Percentiles rank a stretch among this genome's conserved stretches.
Conservation (phyloP, 2,797 vertebrate genomes). For the Ctenopoma multispine region DNA sequence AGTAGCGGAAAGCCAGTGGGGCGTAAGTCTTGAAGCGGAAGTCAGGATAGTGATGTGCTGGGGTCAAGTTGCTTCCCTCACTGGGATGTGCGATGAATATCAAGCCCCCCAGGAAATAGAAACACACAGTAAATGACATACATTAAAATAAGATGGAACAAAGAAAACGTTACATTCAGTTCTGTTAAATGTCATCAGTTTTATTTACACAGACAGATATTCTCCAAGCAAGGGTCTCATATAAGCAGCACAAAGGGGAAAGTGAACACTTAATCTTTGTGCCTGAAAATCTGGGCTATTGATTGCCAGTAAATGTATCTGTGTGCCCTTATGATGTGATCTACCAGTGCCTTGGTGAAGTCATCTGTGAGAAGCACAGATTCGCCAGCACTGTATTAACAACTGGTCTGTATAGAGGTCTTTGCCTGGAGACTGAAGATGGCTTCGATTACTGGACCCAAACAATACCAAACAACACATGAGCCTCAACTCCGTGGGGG, state of each 20-base stretch:
- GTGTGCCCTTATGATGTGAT: conserved; percentile 15
- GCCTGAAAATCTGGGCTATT: conserved; percentile 12
- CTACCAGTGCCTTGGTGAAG: conserved; percentile 30
- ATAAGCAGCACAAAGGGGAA: neutral
- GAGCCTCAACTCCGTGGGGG: conserved; percentile 17
- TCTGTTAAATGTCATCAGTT: neutral
- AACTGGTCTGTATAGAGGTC: conserved; percentile 58
- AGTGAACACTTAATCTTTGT: conserved; percentile 21
- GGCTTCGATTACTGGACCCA: conserved; percentile 61
- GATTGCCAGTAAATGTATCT: conserved; percentile 17
- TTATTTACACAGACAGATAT: conserved; percentile 3
- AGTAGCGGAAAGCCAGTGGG: conserved; percentile 97
- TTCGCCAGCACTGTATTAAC: conserved; percentile 43
- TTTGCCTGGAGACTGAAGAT: conserved; percentile 56
- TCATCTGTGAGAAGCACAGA: conserved; percentile 50
- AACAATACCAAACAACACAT: conserved; percentile 62
- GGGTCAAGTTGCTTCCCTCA: conserved; percentile 98
- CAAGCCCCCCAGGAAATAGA: conserved; percentile 32
- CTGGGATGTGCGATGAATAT: conserved; percentile 73
- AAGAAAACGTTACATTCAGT: neutral
- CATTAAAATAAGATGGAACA: neutral
- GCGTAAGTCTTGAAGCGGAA: conserved; percentile 99
- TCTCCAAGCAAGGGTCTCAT: neutral
- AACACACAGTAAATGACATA: conserved; percentile 35
- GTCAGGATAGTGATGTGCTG: conserved; percentile 97